Evolutionary conservation across 1,140 invertebrate species (phyloP).

Genomic region (Drosophila auraria): DNA sequence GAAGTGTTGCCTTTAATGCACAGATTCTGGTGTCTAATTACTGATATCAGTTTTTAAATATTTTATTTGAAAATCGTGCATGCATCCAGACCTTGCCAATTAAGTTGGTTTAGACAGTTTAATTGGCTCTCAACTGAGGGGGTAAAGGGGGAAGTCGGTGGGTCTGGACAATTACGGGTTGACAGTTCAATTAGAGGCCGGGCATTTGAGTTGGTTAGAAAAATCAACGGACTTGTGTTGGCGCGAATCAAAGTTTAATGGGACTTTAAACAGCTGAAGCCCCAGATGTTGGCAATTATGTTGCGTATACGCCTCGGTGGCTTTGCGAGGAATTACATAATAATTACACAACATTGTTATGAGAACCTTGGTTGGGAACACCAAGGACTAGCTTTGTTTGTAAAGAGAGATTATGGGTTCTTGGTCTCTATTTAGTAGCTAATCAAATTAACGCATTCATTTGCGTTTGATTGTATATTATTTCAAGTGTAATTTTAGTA

Average conservation of each 20-base stretch:
- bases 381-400: neutral
- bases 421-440: neutral
- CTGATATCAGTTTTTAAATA: constrained; percentile 35
- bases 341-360: constrained; percentile 6
- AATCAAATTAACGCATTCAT: neutral
- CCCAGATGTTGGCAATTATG: constrained; percentile 11
- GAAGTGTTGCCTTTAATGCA: constrained; percentile 8
- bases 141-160: neutral
- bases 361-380: neutral
- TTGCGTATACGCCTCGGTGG: constrained; percentile 24
- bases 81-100: constrained; percentile 32
- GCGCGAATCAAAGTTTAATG: constrained; percentile 20
- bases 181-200: constrained; percentile 51
- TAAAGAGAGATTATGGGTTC: neutral
- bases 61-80: constrained; percentile 29
- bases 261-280: neutral
- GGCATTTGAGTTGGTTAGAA: constrained; percentile 19
- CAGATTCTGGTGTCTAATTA: constrained; percentile 15
- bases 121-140: constrained; percentile 45
- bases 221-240: constrained; percentile 24
- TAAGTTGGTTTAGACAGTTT: constrained; percentile 53
- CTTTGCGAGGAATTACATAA: neutral
- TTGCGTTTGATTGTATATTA: neutral
- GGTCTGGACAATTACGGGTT: constrained; percentile 40
- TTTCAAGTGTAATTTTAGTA: neutral